These are phyloP conservation scores for Drosophila nr. medialis DNA, from an alignment of 2,888 invertebrate genomes.

Conservation along the genomic window DNA sequence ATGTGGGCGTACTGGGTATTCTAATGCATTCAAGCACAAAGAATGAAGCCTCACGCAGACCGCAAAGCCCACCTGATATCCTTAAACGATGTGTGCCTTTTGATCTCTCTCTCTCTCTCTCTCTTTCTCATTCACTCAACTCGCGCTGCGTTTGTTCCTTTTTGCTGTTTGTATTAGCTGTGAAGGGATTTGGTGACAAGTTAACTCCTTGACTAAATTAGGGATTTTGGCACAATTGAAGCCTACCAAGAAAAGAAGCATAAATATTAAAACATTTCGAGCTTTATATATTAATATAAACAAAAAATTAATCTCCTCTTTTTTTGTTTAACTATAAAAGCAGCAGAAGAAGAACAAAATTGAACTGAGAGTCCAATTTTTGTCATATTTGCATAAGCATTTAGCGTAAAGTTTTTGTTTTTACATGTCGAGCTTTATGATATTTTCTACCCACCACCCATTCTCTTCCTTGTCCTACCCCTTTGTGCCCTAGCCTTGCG, in stretches of 20 bases:
- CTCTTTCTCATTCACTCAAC: not conserved
- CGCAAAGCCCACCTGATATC: slow-evolving; percentile 2
- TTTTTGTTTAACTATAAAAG: not conserved
- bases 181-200: not conserved
- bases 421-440: not conserved
- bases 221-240: not conserved
- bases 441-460: not conserved
- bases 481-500: not conserved
- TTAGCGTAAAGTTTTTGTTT: not conserved
- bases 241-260: not conserved
- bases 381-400: not conserved
- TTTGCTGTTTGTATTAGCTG: not conserved
- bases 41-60: slow-evolving; percentile 5
- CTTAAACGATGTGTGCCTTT: slow-evolving; percentile 11
- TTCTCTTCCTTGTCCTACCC: not conserved
- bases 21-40: slow-evolving; percentile 24
- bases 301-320: not conserved
- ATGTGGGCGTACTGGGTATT: slow-evolving; percentile 19
- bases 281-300: not conserved
- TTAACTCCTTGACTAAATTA: too few relatives aligned
- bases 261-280: not conserved
- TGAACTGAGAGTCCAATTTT: not conserved
- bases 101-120: not conserved
- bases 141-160: not conserved
- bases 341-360: not conserved